A percentile compares a stretch with the other conserved stretches of the same genome.
Conservation (phyloP, 2,888 invertebrate genomes). For the Monoplex corrugatus region DNA sequence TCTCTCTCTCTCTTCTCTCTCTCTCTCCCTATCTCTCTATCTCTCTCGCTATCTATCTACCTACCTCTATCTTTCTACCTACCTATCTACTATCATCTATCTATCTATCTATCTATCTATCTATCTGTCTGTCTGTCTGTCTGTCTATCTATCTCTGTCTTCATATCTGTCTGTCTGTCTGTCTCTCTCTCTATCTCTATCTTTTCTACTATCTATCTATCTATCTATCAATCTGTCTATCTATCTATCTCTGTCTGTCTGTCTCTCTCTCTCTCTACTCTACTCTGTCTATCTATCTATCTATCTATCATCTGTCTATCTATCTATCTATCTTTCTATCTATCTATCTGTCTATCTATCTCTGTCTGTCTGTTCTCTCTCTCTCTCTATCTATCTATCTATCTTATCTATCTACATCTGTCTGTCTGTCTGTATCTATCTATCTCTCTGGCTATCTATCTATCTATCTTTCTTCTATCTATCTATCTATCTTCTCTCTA, state of each 20-base stretch:
- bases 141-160: too few species aligned
- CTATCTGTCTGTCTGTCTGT: too few species aligned
- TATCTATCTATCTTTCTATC: background rate
- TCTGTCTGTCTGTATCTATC: background rate
- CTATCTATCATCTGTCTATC: background rate
- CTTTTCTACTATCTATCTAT: background rate
- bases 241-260: background rate
- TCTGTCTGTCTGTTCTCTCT: background rate
- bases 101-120: background rate
- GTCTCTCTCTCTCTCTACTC: background rate
- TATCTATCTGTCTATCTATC: background rate
- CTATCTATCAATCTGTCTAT: background rate
- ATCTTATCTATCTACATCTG: background rate
- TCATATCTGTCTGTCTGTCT: background rate
- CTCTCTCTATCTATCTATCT: background rate
- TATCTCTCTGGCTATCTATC: background rate
- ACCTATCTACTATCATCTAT: background rate
- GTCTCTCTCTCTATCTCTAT: background rate
- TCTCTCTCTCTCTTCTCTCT: conserved; percentile 1
- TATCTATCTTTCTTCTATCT: background rate
- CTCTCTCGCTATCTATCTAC: background rate
- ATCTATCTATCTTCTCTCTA: background rate
- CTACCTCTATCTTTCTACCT: background rate
- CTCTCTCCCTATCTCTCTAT: background rate
- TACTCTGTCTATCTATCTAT: background rate